Evolutionary conservation across 2,113 vertebrate species (phyloP), one percentile per base, ranked within the genome.

Genomic region (Oreotrochilus melanogaster): DNA sequence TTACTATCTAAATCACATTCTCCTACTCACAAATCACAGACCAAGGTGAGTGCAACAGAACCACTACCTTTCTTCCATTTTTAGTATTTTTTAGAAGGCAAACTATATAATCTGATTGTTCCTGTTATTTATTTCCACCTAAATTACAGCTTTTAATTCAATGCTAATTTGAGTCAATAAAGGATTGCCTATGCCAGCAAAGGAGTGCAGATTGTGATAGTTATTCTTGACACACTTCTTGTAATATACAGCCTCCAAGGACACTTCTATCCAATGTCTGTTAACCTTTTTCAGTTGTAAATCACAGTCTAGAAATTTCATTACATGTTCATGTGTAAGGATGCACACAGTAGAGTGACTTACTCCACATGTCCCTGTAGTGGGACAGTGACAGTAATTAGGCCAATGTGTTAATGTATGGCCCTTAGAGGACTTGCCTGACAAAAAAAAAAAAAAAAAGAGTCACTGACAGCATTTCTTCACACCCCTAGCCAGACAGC

Each of bases 401-500:
- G 45, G 25, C 50, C 76, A 92, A 93, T 64, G 35, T 86, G 70
- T 78, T 89, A 89, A 91, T 66, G 23, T 62, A 65, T 58, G 73
- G 65, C 17, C 70, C 80, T 93, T 85, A 51, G 67, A 94, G 67
- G 54, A 64, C 25, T 31, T 37, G 18, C 18, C 9, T 47, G 31
- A 64, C 6, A 1, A 18, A 35, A n/a, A 21, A 18, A 5, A 33
- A 66, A 19, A 28, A 14, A 87, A 81, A 88, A 39, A 15, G 33
- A 88, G 15, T 71, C 86, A 92, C 76, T 87, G 73, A 72, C 70
- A 92, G n/a, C n/a, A 75, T 86, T 83, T 93, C 53, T 86, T 96
- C 75, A 72, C 50, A 93, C 39, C 30, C 30, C 25, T 66, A 91
- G 47, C 76, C 66, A 87, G 73, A 74, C 30, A 96, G 88, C 82